Percentiles rank a stretch among this genome's conserved stretches.
Evolutionary conservation across 2,888 invertebrate genomes (phyloP).

Genomic region (Acheta domesticus): DNA sequence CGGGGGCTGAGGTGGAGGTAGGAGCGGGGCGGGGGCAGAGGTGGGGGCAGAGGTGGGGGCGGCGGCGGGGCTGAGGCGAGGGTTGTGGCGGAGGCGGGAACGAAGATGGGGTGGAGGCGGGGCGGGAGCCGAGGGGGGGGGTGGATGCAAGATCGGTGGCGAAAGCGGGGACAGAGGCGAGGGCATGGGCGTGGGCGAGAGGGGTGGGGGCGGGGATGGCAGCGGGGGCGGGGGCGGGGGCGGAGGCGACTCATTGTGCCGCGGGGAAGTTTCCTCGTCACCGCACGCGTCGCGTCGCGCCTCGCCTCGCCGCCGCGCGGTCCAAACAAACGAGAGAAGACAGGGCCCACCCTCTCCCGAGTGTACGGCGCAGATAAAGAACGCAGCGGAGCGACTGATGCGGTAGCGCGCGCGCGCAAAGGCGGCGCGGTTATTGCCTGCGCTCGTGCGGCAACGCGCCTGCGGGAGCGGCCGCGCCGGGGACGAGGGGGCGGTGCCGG

Average conservation of each 20-base stretch:
- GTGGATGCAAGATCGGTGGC: too few relatives aligned
- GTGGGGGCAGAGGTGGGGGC: too few relatives aligned
- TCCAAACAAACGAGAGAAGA: background rate
- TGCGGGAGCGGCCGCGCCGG: background rate
- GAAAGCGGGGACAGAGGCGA: too few relatives aligned
- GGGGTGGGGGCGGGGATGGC: too few relatives aligned
- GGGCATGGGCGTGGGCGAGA: too few relatives aligned
- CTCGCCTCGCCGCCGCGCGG: background rate
- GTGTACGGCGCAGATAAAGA: constrained; percentile 18
- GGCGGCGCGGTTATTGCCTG: background rate
- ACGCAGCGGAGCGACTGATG: constrained; percentile 11
- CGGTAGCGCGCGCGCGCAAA: background rate
- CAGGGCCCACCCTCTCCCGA: background rate
- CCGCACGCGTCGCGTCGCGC: background rate
- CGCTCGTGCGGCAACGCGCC: constrained; percentile 18
- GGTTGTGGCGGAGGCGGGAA: background rate
- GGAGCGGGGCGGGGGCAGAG: too few relatives aligned
- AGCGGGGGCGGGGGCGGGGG: background rate
- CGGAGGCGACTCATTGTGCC: background rate
- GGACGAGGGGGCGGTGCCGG: background rate
- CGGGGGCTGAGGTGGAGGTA: too few relatives aligned
- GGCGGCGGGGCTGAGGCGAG: too few relatives aligned
- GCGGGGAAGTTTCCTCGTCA: background rate
- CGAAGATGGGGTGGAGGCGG: too few relatives aligned
- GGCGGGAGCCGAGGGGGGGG: too few relatives aligned